Conservation (phyloP, 2,113 vertebrate genomes). For the Mormoops blainvillei region DNA sequence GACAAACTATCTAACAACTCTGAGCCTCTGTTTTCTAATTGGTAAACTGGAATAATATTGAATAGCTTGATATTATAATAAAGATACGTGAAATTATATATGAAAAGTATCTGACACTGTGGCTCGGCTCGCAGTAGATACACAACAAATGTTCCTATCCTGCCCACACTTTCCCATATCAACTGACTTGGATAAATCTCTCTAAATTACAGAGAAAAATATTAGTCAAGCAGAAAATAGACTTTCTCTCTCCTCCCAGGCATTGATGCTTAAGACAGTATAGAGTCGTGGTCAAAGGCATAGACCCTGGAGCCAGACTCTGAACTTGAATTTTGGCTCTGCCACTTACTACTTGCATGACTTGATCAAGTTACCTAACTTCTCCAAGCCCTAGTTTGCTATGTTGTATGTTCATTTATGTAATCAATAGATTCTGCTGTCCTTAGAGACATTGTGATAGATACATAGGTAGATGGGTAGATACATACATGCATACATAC, state of each 20-base stretch:
- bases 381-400: background rate
- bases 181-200: background rate
- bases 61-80: background rate
- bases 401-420: background rate
- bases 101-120: background rate
- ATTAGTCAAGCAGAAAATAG: background rate
- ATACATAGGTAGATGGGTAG: background rate
- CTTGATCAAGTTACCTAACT: background rate
- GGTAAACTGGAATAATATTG: background rate
- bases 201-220: background rate
- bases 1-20: background rate
- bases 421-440: background rate
- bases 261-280: background rate
- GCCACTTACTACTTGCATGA: background rate
- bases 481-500: background rate
- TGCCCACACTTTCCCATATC: background rate
- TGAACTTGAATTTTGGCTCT: background rate
- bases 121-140: background rate
- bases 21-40: conserved; percentile 8
- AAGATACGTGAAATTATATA: background rate
- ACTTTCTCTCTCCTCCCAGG: background rate
- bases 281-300: background rate
- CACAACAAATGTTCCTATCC: background rate
- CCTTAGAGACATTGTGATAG: background rate
- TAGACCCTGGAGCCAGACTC: background rate